Evolutionary conservation across 23 tunicate species (phyloP).

Genomic region (Trididemnum nubilum): DNA sequence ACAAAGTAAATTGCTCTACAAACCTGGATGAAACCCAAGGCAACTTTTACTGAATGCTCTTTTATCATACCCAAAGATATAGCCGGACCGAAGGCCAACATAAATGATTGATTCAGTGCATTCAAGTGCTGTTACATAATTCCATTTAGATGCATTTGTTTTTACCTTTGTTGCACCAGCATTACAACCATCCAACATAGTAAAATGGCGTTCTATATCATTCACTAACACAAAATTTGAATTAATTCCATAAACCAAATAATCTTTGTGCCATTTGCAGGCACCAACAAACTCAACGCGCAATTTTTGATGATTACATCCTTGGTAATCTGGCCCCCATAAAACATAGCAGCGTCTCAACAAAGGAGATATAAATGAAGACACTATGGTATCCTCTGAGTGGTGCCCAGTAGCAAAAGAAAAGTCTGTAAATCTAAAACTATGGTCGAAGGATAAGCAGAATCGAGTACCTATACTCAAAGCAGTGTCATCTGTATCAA

Average conservation of each 20-base stretch:
- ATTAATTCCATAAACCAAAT: background rate
- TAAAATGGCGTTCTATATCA: constrained; percentile 15
- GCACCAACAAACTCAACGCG: background rate
- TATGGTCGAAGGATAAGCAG: background rate
- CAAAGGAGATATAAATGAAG: background rate
- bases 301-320: background rate
- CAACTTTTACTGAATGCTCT: no score
- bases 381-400: background rate
- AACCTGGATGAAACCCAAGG: no score
- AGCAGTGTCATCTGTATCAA: background rate
- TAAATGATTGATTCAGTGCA: background rate
- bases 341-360: background rate
- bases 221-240: background rate
- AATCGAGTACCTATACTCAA: background rate
- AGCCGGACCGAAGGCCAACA: background rate
- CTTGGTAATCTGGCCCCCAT: background rate
- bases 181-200: background rate
- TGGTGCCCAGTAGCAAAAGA: constrained; percentile 2
- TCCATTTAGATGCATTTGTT: background rate
- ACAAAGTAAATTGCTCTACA: no score
- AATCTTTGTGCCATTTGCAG: constrained; percentile 21
- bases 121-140: background rate
- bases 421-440: constrained; percentile 3
- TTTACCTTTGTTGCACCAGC: background rate
- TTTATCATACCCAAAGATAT: constrained; percentile 2